Base-by-base conservation (phyloP, 1,140 invertebrate species). In the Drosophila arizonae region DNA sequence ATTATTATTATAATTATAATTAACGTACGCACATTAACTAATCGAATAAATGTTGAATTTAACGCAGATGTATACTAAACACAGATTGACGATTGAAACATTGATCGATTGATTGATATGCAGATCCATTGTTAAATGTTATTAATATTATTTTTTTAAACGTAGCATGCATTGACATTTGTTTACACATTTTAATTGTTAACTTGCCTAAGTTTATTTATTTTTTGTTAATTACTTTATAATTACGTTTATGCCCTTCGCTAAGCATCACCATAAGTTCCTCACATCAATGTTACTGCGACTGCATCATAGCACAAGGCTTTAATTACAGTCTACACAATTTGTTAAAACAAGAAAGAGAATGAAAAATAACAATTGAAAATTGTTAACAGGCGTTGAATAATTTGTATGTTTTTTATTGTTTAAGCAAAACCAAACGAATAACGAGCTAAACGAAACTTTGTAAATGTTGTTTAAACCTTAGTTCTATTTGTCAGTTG, bases 31-130 rank as follows among this genome's bases (percentile, higher is more conserved):
- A 80, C 73, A 81, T 86, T 81, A 87, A 81, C 68, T 70, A 87
- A 86, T 87, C 81, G 81, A 86, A 86, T 87, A 87, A 82, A 87
- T 86, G 82, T 86, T 86, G 76, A 79, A 86, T 79, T 88, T 79
- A 82, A 74, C 43, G 21, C 60, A 54, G 69, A 78, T 79, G 75
- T 86, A 86, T 81, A 81, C 76, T 81, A 78, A 86, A 61, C 26
- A 72, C n/a, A 67, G 13, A 39, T 48, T 41, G 43, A 50, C 55
- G 43, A 79, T 39, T 39, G 65, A 64, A 26, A 30, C 46, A 55
- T 6, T 33, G 33, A 33, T 33, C 9, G 33, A 33, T 33, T 30
- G 5, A 79, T 41, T 39, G 46, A 72, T 57, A 60, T 39, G 41
- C 39, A 17, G 21, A 54, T 61, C 21, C 15, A 51, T 51, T 51